Evolutionary conservation across 2,797 vertebrate species (phyloP).

Genomic region (Rhinichthys osculus): DNA sequence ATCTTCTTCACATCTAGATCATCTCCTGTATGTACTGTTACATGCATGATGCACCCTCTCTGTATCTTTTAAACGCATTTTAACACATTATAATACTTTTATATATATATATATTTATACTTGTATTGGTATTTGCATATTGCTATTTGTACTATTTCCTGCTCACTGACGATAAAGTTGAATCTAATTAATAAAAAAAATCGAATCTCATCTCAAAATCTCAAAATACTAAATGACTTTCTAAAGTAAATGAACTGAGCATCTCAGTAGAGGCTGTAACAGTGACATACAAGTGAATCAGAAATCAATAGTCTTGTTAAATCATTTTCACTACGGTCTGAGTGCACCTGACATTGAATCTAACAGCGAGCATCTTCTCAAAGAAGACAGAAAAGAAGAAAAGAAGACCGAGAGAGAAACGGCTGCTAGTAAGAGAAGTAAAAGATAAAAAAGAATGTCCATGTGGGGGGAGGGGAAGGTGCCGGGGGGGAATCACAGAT

Average conservation of each 20-base stretch:
- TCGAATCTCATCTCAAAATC: neutral
- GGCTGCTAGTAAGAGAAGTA: conserved; percentile 29
- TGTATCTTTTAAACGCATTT: neutral
- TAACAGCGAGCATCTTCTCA: neutral
- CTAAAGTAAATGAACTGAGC: neutral
- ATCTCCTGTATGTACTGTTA: neutral
- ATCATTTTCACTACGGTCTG: neutral
- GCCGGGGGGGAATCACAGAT: conserved; percentile 33
- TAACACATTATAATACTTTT: neutral
- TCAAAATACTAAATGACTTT: neutral
- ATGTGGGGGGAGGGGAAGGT: neutral
- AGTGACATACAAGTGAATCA: conserved; percentile 17
- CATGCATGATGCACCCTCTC: neutral
- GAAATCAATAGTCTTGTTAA: conserved; percentile 24
- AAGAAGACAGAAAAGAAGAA: conserved; percentile 9
- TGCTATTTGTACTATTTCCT: neutral
- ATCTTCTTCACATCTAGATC: neutral
- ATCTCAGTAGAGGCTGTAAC: neutral
- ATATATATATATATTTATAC: neutral
- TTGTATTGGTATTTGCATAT: no score
- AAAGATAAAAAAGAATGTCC: conserved; percentile 23
- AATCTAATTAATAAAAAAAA: neutral
- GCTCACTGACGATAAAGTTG: neutral
- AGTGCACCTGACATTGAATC: conserved; percentile 9
- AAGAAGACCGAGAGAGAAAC: conserved; percentile 17